Evolutionary conservation across 2,888 invertebrate genomes (phyloP), one percentile per base, ranked within the genome.

Genomic region (Plagiodera versicolora): DNA sequence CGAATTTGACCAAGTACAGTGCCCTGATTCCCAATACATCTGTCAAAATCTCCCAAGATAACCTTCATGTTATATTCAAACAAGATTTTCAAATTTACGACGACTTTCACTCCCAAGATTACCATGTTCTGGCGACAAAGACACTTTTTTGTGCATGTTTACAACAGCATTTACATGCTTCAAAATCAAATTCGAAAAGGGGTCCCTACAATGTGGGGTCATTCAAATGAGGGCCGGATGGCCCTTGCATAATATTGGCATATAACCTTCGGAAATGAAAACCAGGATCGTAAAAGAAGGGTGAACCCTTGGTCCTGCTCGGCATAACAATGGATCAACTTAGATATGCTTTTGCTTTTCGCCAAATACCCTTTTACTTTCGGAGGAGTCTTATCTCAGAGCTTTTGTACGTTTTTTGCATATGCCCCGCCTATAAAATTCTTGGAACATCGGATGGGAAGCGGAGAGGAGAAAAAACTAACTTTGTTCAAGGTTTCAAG

Each of bases 201-300:
- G 48, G 44, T n/a, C n/a, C n/a, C 39, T 47, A 58, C 55, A 55
- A 56, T 39, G 58, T 62, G 55, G 51, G 52, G 48, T 50, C 58
- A 58, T 62, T 62, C 32, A 45, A 58, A 56, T 50, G 62, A 63
- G 57, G 66, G 58, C 55, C 56, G 44, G 56, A 54, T 58, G 67
- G 65, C 68, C 73, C 73, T 74, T 75, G 75, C 75, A 75, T 75
- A 77, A 77, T 75, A 73, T 74, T 72, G 72, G 70, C 70, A 74
- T 76, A 76, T 74, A 76, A 75, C 77, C 77, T 77, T 77, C 75
- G 75, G 75, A 76, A 75, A 75, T 75, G 76, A 74, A 76, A 75
- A 72, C 74, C 71, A 72, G 65, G 64, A 74, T 74, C 75, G 72
- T 77, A 77, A 77, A 78, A 76, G 67, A 67, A 73, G 74, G 74